A percentile compares a stretch with the other conserved stretches of the same genome.
Evolutionary conservation across 2,113 vertebrate genomes (phyloP).

Genomic region (Anhinga anhinga): DNA sequence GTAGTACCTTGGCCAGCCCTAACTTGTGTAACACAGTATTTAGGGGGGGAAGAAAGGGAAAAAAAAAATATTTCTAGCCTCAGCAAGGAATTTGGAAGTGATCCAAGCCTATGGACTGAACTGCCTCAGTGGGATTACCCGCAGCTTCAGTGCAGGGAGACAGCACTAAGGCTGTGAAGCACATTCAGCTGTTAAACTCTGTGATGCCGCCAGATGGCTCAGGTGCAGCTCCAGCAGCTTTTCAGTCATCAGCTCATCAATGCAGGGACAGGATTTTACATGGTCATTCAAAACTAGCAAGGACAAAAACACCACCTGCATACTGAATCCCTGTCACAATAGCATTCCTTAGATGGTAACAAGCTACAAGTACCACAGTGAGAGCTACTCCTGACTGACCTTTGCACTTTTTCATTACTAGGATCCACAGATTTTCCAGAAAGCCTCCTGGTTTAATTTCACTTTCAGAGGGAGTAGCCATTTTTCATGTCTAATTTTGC

Average conservation of each 20-base stretch:
- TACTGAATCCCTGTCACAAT: background rate
- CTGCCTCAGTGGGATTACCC: background rate
- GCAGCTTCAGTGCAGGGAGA: background rate
- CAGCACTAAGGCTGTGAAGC: background rate
- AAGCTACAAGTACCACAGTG: background rate
- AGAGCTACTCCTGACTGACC: background rate
- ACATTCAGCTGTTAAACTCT: background rate
- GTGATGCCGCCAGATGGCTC: background rate
- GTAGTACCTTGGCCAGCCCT: background rate
- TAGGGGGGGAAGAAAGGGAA: background rate
- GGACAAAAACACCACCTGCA: background rate
- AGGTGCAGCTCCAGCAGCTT: background rate
- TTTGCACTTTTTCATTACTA: background rate
- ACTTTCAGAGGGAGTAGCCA: background rate
- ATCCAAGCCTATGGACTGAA: background rate
- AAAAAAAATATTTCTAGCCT: background rate
- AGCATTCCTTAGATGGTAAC: background rate
- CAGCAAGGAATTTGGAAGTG: background rate
- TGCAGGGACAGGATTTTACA: background rate
- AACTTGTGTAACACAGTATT: background rate
- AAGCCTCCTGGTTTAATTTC: background rate
- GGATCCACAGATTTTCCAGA: background rate
- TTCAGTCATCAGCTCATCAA: background rate
- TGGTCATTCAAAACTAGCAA: background rate
- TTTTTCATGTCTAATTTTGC: background rate